Evolutionary conservation across 2,888 invertebrate genomes (phyloP), one percentile per base, ranked within the genome.

Genomic region (Globia sparganii): DNA sequence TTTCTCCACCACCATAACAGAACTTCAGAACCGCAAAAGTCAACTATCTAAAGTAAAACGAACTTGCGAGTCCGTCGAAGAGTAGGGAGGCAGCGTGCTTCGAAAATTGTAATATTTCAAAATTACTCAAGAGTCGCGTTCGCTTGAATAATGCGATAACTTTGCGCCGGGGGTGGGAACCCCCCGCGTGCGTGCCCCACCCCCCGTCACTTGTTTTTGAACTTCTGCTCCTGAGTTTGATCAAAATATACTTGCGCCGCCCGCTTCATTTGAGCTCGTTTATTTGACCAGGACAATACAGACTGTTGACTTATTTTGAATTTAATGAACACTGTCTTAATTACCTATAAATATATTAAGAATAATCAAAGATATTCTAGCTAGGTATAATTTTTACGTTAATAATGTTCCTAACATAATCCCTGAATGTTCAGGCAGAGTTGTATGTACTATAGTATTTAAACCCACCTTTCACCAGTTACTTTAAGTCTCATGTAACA

Each of bases 71-170:
- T 92, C 93, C 92, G 92, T 94, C 91, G 91, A 90, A 91, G 86
- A 86, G 80, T 81, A 87, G 90, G 91, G 94, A 91, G 92, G 92
- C 93, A 92, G 92, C 89, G 93, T 93, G 93, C 87, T 94, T 94
- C 93, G 94, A 96, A 96, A 96, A 96, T 96, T 96, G 96, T 96
- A 96, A 96, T 96, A 96, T 96, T 96, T 96, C 96, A 96, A 96
- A 96, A 96, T 96, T 96, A 96, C 96, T 96, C 96, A 96, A 95
- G 96, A 96, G 96, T 96, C 96, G 96, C 95, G 96, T 95, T 95
- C 94, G 92, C 93, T 95, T 96, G 96, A 96, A 95, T 96, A 96
- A 96, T 96, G 96, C 92, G 95, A 93, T 94, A 96, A 96, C 92
- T 96, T 96, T 94, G 89, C 89, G 93, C 91, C 88, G 87, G 93